These are phyloP conservation scores for Limnodromus scolopaceus DNA, from an alignment of 2,797 vertebrate genomes.

Conservation along the genomic window DNA sequence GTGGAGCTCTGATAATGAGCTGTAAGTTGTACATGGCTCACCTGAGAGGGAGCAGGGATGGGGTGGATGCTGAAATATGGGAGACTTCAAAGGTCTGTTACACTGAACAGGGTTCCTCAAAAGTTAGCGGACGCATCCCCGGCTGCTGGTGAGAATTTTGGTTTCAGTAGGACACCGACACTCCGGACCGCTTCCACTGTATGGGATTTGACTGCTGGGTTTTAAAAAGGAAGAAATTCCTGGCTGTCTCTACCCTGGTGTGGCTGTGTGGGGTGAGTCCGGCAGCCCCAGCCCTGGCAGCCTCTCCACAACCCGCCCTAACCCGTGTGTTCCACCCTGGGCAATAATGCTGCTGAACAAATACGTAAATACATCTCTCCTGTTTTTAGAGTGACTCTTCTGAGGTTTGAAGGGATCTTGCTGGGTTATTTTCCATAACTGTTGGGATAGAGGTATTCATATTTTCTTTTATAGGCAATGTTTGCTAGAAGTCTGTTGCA, in stretches of 20 bases:
- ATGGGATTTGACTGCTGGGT: neutral
- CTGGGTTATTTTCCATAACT: neutral
- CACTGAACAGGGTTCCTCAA: rapidly evolving
- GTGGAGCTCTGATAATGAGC: neutral
- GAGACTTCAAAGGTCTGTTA: neutral
- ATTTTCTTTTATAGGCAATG: neutral
- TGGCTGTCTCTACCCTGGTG: rapidly evolving
- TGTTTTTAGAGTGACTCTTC: neutral
- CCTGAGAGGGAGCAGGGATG: neutral
- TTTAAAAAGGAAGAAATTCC: neutral
- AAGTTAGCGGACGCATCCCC: rapidly evolving
- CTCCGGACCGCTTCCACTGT: rapidly evolving
- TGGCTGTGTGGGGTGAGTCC: rapidly evolving
- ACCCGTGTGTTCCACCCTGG: too few species aligned
- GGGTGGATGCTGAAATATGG: too few species aligned
- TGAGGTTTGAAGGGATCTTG: neutral
- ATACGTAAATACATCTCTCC: too few species aligned
- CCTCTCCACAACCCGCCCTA: rapidly evolving
- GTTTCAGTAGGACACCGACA: rapidly evolving
- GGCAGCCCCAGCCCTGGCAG: neutral
- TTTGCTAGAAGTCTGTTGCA: neutral
- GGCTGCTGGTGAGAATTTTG: neutral
- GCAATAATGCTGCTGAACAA: neutral
- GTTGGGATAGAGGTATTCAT: neutral
- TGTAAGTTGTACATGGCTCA: rapidly evolving